These are phyloP conservation scores for Eutrigla gurnardus DNA, from an alignment of 2,797 vertebrate species.

Conservation along the genomic window DNA sequence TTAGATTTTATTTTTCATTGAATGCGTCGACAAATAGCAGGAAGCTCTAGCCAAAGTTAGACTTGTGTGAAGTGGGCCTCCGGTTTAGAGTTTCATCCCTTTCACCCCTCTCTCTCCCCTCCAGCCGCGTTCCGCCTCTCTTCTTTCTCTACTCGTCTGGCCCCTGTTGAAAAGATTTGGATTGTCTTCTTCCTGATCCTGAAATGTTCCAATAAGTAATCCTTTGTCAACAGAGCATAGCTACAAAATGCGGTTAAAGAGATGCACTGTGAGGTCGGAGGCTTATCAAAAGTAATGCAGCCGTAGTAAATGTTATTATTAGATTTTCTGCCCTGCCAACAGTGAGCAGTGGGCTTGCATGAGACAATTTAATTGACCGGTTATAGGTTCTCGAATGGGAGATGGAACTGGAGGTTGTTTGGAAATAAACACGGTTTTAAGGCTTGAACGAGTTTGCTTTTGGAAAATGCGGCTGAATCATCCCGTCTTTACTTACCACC, in stretches of 20 bases:
- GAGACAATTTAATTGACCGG: slow-evolving; percentile 60
- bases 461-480: neutral
- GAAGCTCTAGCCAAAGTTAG: slow-evolving; percentile 27
- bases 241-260: slow-evolving; percentile 20
- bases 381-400: slow-evolving; percentile 50
- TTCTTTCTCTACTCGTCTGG: neutral
- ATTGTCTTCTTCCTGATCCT: slow-evolving; percentile 16
- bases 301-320: slow-evolving; percentile 61
- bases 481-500: neutral
- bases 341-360: slow-evolving; percentile 50
- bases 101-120: neutral
- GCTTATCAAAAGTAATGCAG: slow-evolving; percentile 51
- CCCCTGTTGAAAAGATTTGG: slow-evolving; percentile 25
- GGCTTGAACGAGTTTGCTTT: slow-evolving; percentile 12
- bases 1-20: slow-evolving; percentile 3
- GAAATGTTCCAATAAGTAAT: slow-evolving; percentile 33
- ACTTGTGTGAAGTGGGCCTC: slow-evolving; percentile 23
- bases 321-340: slow-evolving; percentile 55
- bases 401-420: slow-evolving; percentile 43
- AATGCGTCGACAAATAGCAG: neutral
- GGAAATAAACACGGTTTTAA: slow-evolving; percentile 29
- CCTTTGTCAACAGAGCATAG: slow-evolving; percentile 35
- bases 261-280: slow-evolving; percentile 27
- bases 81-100: slow-evolving; percentile 46
- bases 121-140: neutral